These are phyloP conservation scores for Microplitis mediator DNA, from an alignment of 1,140 invertebrate species.

Conservation along the genomic window DNA sequence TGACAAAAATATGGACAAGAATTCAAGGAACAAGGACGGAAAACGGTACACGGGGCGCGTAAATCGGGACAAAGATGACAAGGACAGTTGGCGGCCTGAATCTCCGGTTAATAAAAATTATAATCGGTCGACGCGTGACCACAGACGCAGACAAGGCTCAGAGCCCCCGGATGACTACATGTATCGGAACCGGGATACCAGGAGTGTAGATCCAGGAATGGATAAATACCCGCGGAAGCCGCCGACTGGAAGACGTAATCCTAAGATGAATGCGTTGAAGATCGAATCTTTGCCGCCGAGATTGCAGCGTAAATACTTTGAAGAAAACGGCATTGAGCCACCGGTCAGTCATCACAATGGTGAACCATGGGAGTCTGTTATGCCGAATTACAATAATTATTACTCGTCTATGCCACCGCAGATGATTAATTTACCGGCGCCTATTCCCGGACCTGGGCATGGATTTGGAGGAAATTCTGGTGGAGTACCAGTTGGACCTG, in stretches of 20 bases:
- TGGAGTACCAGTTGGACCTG: no score
- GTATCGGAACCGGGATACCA: slow-evolving; percentile 61
- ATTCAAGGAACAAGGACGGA: slow-evolving; percentile 49
- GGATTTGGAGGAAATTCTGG: no score
- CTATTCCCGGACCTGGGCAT: no score
- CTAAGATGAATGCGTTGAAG: slow-evolving; percentile 49
- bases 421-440: no score
- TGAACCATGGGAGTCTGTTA: background rate
- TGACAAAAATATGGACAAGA: slow-evolving; percentile 34
- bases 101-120: slow-evolving; percentile 54
- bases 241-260: slow-evolving; percentile 61
- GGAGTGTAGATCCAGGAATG: slow-evolving; percentile 63
- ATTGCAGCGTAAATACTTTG: slow-evolving; percentile 62
- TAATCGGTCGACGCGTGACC: background rate
- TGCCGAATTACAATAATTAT: slow-evolving; percentile 38
- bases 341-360: slow-evolving; percentile 11
- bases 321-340: slow-evolving; percentile 58
- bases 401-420: slow-evolving; percentile 52
- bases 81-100: slow-evolving; percentile 55
- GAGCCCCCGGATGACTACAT: slow-evolving; percentile 59
- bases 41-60: slow-evolving; percentile 52
- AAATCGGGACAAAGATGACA: slow-evolving; percentile 47
- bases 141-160: slow-evolving; percentile 56
- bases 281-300: slow-evolving; percentile 64
- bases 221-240: slow-evolving; percentile 64